Evolutionary conservation across 2,113 vertebrate genomes (phyloP).

Genomic region (Poeciliopsis retropinna): DNA sequence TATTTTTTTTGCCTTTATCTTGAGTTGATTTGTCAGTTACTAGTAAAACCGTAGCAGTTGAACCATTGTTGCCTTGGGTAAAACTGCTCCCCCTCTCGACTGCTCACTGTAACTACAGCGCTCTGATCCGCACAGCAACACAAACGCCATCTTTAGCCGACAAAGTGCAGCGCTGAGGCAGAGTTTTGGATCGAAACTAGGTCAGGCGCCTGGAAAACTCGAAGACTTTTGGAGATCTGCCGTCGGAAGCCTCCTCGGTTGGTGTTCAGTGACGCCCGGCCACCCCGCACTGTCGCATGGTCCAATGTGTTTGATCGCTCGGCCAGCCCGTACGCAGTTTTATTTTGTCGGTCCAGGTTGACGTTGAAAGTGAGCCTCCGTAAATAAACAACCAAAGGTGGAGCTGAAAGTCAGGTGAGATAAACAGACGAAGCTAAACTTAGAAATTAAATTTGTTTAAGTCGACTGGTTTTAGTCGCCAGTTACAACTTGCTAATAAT

Average conservation of each 20-base stretch:
- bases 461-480: neutral
- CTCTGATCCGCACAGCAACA: constrained; percentile 50
- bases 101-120: constrained; percentile 12
- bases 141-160: constrained; percentile 73
- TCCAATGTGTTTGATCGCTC: constrained; percentile 72
- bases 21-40: no score
- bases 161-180: constrained; percentile 23
- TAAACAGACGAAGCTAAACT: neutral
- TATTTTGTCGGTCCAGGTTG: constrained; percentile 75
- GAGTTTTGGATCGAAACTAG: constrained; percentile 57
- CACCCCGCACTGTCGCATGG: constrained; percentile 45
- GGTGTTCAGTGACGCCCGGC: constrained; percentile 12
- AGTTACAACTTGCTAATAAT: constrained; percentile 10
- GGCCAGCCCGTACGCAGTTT: constrained; percentile 62
- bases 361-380: constrained; percentile 42
- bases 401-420: constrained; percentile 59
- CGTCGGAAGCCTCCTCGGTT: neutral
- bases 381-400: constrained; percentile 29
- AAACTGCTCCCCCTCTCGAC: constrained; percentile 44
- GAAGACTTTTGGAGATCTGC: constrained; percentile 10
- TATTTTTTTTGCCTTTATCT: no score
- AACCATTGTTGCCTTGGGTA: no score
- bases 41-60: no score
- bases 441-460: neutral
- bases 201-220: constrained; percentile 51